Evolutionary conservation across 2,113 vertebrate species (phyloP).

Genomic region (Burhinus oedicnemus): DNA sequence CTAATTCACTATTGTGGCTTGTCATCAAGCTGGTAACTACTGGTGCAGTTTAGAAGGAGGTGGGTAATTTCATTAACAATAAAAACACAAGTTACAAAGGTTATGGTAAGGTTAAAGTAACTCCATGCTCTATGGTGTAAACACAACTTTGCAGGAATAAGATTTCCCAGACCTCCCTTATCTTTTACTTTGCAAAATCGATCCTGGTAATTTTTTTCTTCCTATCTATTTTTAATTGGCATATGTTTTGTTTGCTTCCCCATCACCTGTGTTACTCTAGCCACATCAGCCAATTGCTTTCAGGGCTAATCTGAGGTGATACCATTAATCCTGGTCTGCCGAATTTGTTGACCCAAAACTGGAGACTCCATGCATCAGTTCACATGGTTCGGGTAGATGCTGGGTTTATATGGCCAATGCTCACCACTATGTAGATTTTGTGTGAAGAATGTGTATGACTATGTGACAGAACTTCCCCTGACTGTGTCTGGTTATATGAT

Average conservation of each 20-base stretch:
- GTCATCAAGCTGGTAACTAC: background rate
- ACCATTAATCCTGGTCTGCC: background rate
- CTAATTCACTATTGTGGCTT: background rate
- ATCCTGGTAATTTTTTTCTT: background rate
- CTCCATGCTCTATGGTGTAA: background rate
- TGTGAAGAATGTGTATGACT: background rate
- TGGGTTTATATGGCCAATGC: no score
- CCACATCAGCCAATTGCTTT: background rate
- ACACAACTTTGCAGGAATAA: background rate
- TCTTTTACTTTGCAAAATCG: background rate
- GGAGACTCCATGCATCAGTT: fast-evolving
- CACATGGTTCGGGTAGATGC: background rate
- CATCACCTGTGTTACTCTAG: background rate
- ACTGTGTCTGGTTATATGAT: fast-evolving
- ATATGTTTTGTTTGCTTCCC: background rate
- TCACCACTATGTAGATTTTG: background rate
- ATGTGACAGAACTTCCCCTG: background rate
- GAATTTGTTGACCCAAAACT: background rate
- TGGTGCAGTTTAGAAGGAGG: background rate
- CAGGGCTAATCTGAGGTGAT: background rate
- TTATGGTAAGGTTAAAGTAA: background rate
- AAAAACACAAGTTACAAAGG: background rate
- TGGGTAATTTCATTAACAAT: background rate
- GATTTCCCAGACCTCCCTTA: background rate
- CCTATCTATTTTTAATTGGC: background rate